A percentile compares a stretch with the other conserved stretches of the same genome.
These are phyloP conservation scores for Stictonetta naevosa DNA, from an alignment of 2,113 vertebrate species.

Conservation along the genomic window DNA sequence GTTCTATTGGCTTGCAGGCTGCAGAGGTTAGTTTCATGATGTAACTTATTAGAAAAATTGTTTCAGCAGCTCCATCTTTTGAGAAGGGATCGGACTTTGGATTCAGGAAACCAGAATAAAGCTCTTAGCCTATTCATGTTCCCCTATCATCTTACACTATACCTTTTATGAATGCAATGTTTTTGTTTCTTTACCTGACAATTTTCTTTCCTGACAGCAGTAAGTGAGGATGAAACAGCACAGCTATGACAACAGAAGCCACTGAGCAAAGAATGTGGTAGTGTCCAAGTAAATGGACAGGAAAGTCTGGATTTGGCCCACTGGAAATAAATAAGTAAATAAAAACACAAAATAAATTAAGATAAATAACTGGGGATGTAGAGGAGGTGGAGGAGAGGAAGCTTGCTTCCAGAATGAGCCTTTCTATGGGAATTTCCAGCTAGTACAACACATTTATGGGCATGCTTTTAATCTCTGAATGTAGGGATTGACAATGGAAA, in stretches of 20 bases:
- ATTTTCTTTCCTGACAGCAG: neutral
- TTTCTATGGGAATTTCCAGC: slow-evolving; percentile 31
- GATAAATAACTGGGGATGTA: neutral
- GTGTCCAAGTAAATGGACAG: neutral
- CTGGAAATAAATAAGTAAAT: neutral
- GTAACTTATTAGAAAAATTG: neutral
- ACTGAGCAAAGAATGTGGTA: neutral
- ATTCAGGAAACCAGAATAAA: neutral
- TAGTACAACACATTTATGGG: slow-evolving; percentile 22
- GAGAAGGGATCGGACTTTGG: neutral
- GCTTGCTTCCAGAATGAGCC: neutral
- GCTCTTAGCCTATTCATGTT: neutral
- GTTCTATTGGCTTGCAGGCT: slow-evolving; percentile 39
- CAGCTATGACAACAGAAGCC: neutral
- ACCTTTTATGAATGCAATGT: neutral
- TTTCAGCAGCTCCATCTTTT: slow-evolving; percentile 47
- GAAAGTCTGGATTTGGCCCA: neutral
- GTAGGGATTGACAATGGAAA: slow-evolving; percentile 47
- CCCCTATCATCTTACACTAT: neutral
- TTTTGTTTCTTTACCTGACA: neutral
- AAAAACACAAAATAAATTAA: neutral
- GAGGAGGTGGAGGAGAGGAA: neutral
- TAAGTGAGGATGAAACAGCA: fast-evolving
- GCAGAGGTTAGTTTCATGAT: slow-evolving; percentile 6
- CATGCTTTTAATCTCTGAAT: slow-evolving; percentile 41